Evolutionary conservation across 2,888 invertebrate genomes (phyloP).

Genomic region (Lasioglossum villosulum): DNA sequence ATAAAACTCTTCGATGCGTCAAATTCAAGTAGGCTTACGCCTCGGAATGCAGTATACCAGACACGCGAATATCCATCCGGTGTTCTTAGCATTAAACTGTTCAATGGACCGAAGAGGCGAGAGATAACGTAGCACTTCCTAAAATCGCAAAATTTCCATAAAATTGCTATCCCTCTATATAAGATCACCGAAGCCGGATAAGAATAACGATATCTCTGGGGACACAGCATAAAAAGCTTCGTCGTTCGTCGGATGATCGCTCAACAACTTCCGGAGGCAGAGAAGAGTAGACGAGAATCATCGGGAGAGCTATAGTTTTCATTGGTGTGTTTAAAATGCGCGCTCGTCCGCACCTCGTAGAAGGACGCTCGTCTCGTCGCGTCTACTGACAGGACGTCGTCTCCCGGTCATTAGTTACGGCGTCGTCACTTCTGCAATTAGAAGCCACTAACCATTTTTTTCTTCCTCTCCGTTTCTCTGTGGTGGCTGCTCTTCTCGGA

Average conservation of each 20-base stretch:
- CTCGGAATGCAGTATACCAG: neutral
- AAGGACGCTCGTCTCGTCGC: constrained; percentile 69
- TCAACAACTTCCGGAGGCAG: constrained; percentile 7
- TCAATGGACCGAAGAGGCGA: neutral
- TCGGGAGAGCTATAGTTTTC: constrained; percentile 56
- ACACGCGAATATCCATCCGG: neutral
- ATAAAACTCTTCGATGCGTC: neutral
- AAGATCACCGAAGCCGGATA: neutral
- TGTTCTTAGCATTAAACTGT: neutral
- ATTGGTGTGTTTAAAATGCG: constrained; percentile 64
- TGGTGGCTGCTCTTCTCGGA: neutral
- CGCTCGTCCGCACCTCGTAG: constrained; percentile 73
- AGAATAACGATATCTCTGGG: neutral
- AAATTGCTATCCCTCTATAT: neutral
- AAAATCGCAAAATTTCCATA: neutral
- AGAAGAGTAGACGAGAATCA: neutral
- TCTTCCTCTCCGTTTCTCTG: constrained; percentile 15
- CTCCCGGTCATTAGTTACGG: constrained; percentile 82
- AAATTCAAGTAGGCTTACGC: neutral
- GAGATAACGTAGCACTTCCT: neutral
- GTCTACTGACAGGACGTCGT: constrained; percentile 79
- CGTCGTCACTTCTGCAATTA: constrained; percentile 84
- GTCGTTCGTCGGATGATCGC: neutral
- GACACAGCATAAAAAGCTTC: neutral
- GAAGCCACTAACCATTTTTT: constrained; percentile 77